These are phyloP conservation scores for Rissa tridactyla DNA, from an alignment of 2,113 vertebrate genomes.

Conservation along the genomic window DNA sequence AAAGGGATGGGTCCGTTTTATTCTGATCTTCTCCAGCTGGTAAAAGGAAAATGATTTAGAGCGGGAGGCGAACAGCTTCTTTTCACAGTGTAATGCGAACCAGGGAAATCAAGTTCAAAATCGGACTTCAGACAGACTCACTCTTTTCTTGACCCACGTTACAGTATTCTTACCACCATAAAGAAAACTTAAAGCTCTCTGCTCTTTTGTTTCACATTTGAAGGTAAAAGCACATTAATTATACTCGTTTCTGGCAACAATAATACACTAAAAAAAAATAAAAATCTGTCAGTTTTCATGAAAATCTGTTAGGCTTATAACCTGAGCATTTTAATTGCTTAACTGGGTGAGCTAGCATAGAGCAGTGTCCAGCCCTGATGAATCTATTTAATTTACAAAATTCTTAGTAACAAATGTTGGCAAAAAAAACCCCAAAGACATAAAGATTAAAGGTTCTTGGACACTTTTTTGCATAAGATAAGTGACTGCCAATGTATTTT, in stretches of 20 bases:
- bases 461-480: not conserved
- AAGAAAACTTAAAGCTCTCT: not conserved
- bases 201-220: not conserved
- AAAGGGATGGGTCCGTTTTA: conserved; percentile 51
- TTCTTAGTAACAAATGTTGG: not conserved
- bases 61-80: conserved; percentile 39
- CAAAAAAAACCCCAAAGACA: not conserved
- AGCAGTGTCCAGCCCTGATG: not conserved
- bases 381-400: not conserved
- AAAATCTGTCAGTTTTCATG: not conserved
- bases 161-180: not conserved
- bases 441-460: not conserved
- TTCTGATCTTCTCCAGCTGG: conserved; percentile 57
- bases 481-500: not conserved
- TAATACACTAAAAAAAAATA: not conserved
- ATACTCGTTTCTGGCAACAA: not conserved
- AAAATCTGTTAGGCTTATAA: not conserved
- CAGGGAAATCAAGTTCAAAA: conserved; percentile 34
- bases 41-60: conserved; percentile 55
- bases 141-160: not conserved
- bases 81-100: conserved; percentile 21
- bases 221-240: not conserved
- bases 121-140: not conserved
- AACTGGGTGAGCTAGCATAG: not conserved
- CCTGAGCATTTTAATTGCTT: not conserved